Percentiles rank a stretch among this genome's conserved stretches.
Evolutionary conservation across 2,888 invertebrate genomes (phyloP).

Genomic region (Microplitis manilae): DNA sequence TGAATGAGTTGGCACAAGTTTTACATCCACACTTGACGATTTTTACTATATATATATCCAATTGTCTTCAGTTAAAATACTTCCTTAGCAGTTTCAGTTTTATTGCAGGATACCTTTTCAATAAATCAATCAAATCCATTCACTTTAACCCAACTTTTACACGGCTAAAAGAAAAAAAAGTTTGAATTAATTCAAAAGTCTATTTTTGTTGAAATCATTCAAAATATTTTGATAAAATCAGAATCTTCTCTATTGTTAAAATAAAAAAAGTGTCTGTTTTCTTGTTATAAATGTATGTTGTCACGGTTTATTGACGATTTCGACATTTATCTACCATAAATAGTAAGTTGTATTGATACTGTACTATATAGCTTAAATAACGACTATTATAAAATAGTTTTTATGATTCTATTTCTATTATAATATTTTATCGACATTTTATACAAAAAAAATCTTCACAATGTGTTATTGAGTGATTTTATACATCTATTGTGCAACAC

Average conservation of each 20-base stretch:
- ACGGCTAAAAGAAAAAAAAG: not conserved
- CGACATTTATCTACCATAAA: not conserved
- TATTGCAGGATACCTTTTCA: not conserved
- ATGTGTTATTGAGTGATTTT: not conserved
- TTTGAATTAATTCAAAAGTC: not conserved
- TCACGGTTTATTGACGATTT: not conserved
- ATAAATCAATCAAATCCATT: not conserved
- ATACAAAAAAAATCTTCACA: not conserved
- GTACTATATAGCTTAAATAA: not conserved
- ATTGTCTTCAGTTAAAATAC: not conserved
- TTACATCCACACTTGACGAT: slow-evolving; percentile 10
- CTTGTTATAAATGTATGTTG: not conserved
- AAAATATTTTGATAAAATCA: not conserved
- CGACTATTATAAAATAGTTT: not conserved
- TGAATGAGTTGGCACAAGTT: slow-evolving; percentile 20
- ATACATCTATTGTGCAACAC: not conserved
- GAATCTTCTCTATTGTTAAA: not conserved
- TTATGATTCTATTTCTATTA: not conserved
- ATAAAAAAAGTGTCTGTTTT: not conserved
- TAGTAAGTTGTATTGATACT: not conserved
- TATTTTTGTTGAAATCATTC: not conserved
- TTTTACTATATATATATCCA: not conserved
- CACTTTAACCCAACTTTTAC: not conserved
- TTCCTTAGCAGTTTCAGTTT: not conserved
- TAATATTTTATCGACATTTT: not conserved